A percentile compares a stretch with the other conserved stretches of the same genome.
These are phyloP conservation scores for Microtus ochrogaster DNA, from an alignment of 2,113 vertebrate species.

Conservation along the genomic window DNA sequence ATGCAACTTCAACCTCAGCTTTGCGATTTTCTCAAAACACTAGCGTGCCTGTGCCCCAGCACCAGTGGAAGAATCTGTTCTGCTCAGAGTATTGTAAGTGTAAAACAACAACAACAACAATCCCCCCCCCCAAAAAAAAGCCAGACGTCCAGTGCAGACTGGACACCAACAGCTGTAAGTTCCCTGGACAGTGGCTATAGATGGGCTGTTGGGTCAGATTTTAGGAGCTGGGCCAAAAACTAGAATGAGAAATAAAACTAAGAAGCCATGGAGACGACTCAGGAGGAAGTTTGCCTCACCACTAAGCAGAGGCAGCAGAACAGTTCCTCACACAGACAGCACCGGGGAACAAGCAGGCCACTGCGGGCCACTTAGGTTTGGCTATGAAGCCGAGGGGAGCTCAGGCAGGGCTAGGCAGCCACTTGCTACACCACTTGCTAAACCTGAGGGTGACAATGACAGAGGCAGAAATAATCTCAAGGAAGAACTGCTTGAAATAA, in stretches of 20 bases:
- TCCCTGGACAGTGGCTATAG: not conserved
- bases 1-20: not conserved
- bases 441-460: not conserved
- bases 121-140: too few species aligned
- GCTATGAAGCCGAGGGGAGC: not conserved
- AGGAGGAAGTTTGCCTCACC: not conserved
- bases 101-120: not conserved
- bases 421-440: not conserved
- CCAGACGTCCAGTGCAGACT: not conserved
- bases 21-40: not conserved
- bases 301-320: not conserved
- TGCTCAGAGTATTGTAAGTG: not conserved
- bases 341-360: not conserved
- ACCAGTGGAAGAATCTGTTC: not conserved
- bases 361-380: not conserved
- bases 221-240: not conserved
- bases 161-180: not conserved
- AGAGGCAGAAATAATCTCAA: not conserved
- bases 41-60: not conserved
- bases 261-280: too few species aligned
- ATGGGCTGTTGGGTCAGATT: not conserved
- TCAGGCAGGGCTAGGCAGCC: not conserved
- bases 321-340: fast-evolving
- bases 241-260: not conserved
- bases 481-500: not conserved